Conservation (phyloP, 2,888 invertebrate species). For the Archaeoteleia sp. region DNA sequence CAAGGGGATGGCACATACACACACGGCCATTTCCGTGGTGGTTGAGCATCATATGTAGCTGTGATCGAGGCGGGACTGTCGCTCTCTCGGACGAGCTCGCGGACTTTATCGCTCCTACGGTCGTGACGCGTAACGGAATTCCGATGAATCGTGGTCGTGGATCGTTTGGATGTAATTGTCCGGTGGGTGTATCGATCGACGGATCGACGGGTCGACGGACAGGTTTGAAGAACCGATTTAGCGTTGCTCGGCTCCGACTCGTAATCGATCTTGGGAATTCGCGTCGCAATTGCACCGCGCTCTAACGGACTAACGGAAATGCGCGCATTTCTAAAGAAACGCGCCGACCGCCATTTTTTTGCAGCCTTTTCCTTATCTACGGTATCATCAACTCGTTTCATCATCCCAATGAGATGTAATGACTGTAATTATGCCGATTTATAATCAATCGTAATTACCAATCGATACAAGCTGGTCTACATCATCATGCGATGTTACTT, state of each 20-base stretch:
- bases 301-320: conserved; percentile 1
- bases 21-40: not conserved
- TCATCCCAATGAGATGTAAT: too few relatives aligned
- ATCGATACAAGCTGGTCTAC: too few relatives aligned
- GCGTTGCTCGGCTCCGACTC: too few relatives aligned
- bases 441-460: too few relatives aligned
- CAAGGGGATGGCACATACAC: conserved; percentile 12
- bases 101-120: conserved; percentile 8
- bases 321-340: not conserved
- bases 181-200: conserved; percentile 52
- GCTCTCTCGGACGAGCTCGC: conserved; percentile 10
- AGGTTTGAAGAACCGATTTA: conserved; percentile 51
- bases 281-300: not conserved
- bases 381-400: too few relatives aligned
- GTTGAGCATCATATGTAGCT: not conserved
- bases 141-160: conserved; percentile 59
- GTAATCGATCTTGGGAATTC: conserved; percentile 1
- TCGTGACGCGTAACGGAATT: conserved; percentile 61
- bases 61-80: conserved; percentile 1
- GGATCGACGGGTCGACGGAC: conserved; percentile 43
- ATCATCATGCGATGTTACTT: too few relatives aligned
- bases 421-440: too few relatives aligned
- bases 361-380: too few relatives aligned
- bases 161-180: conserved; percentile 61
- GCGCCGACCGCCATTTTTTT: not conserved